phyloP scores from a whole-genome alignment of 2,113 vertebrate species.

The Burhinus oedicnemus region DNA sequence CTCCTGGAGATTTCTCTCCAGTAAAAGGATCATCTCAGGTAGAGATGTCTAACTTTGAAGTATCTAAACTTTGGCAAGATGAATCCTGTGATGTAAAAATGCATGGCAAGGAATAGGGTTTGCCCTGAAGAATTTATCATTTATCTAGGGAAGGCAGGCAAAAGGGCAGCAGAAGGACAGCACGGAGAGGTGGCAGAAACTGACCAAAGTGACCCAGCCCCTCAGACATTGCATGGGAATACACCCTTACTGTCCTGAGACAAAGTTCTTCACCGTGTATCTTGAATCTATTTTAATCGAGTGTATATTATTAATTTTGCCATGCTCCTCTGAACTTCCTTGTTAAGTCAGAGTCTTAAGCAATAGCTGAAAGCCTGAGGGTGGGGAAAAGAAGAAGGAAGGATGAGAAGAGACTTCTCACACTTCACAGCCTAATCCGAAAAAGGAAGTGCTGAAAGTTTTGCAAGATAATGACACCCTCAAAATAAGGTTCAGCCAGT shows the following conservation, averaged over 20 bases:
- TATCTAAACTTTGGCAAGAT: neutral
- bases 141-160: neutral
- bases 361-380: neutral
- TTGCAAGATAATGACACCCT: conserved; percentile 10
- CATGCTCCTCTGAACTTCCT: neutral
- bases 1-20: neutral
- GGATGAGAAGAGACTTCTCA: neutral
- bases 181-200: neutral
- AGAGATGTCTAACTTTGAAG: neutral
- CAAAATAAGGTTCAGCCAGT: neutral
- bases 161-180: neutral
- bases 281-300: neutral
- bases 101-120: neutral
- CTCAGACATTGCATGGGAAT: neutral
- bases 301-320: neutral
- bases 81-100: neutral
- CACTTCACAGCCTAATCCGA: neutral
- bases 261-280: neutral
- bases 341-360: neutral
- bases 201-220: neutral
- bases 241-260: neutral
- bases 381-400: neutral
- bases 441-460: conserved; percentile 30
- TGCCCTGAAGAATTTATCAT: neutral
- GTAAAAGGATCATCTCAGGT: neutral